Base-by-base conservation (phyloP, 2,797 vertebrate species). In the Clarias fuscus region DNA sequence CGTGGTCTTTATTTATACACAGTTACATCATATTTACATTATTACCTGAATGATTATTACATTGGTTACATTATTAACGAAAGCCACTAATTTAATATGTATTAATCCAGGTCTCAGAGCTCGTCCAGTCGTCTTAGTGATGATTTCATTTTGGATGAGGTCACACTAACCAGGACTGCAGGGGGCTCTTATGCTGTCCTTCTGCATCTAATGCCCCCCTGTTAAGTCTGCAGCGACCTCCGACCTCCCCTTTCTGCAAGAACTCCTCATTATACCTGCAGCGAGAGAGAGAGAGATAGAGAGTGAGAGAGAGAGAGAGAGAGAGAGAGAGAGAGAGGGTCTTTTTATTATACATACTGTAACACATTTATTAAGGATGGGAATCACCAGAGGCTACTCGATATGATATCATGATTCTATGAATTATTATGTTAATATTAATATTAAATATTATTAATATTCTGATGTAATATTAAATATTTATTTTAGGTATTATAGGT, bases 251-350 rank as follows among this genome's bases (percentile, higher is more conserved):
- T 67, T 89, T 90, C 91, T 95, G 96, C 73, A 99, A 90, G 89
- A 99, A 98, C 92, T 98, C 97, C 92, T 99, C 98, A 89, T 95
- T 97, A 94, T 97, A 99, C 90, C 98, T 99, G 92, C 83, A 68
- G 27, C 78, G 27, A 40, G 6, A 71, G 33, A 68, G 20, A 70
- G 68, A 72, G 37, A 73, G 83, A 30, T n/a, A 86, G 64, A 64
- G 7, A 59, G 18, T 79, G 3, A 37, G 59, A 81, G 79, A 40
- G 33, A 85, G 64, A 59, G 10, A 59, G 17, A 73, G 2, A 33
- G 43, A 37, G 59, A 81, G 79, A 40, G 33, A 85, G 64, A 59
- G 10, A 59, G 17, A 73, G 2, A 27, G 43, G 1, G 33, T 37
- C 40, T 43, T 43, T 43, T 7, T 43, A 43, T 43, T 48, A 48